Percentiles rank a stretch among this genome's conserved stretches.
These are phyloP conservation scores for Syngnathus acus DNA, from an alignment of 2,797 vertebrate genomes.

Conservation along the genomic window DNA sequence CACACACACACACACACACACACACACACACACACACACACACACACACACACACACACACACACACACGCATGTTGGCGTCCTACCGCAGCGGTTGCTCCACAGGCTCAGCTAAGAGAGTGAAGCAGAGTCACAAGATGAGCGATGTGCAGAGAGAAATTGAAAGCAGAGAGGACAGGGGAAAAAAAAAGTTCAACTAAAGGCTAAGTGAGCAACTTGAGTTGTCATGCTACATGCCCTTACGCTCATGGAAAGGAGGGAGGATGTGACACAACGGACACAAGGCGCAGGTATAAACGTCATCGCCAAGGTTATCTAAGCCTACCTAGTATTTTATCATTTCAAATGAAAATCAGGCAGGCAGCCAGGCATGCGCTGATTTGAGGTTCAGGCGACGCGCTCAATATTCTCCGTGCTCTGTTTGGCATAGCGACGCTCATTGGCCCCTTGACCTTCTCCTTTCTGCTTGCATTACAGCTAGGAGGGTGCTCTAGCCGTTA, in stretches of 20 bases:
- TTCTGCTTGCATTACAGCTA: not conserved
- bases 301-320: no score
- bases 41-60: slow-evolving; percentile 30
- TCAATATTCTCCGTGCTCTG: no score
- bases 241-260: slow-evolving; percentile 16
- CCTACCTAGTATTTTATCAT: no score
- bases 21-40: no score
- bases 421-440: not conserved
- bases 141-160: slow-evolving; percentile 48
- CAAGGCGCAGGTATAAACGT: no score
- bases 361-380: no score
- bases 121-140: slow-evolving; percentile 67
- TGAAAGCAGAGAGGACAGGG: slow-evolving; percentile 47
- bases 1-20: no score
- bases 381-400: no score
- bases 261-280: no score
- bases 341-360: no score
- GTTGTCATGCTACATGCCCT: slow-evolving; percentile 43
- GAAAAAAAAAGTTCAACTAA: slow-evolving; percentile 30
- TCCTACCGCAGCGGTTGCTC: slow-evolving; percentile 80
- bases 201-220: not conserved
- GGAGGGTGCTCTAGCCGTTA: no score
- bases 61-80: slow-evolving; percentile 47
- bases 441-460: not conserved
- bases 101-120: slow-evolving; percentile 78